Base-by-base conservation (phyloP, 2,888 invertebrate species). In the Apoderus coryli region DNA sequence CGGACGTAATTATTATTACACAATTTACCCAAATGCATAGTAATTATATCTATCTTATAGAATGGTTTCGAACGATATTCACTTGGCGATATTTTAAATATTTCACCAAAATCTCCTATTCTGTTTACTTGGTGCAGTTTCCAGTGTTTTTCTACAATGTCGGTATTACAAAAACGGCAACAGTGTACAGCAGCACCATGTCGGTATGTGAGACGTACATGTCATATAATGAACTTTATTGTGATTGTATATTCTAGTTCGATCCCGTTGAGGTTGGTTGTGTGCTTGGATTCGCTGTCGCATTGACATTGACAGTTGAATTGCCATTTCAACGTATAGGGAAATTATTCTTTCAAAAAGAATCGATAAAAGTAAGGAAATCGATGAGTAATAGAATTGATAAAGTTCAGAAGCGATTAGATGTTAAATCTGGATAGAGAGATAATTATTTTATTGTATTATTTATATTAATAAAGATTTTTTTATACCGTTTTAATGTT, bases 91-190 rank as follows among this genome's bases (percentile, higher is more conserved):
- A 63, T 32, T 71, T 70, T 47, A 60, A 62, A 45, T 60, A 67
- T 45, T 65, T 69, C 50, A 67, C 67, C 29, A 69, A 68, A 49
- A 64, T 72, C 19, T 62, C 69, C 3, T 72, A 71, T 49, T 61
- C 65, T 25, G 60, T 72, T 4, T 72, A 72, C 49, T 54, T 72
- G 13, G 64, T 67, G 4, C 72, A 72, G 52, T 72, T 72, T 51
- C 71, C 71, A 0, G 62, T 72, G 35, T 71, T 67, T 53, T 72
- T 72, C 54, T 72, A 69, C 53, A 69, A 68, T 40, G 66, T 72
- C n/a, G 72, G 71, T 1, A 50, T 62, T 3, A 64, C 64, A 40
- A 60, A 64, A 39, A 57, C 61, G 36, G 47, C 65, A 0, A 62
- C 59, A 14, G 61, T 59, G 44, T 70, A 67, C 48, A 56, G 60